Evolutionary conservation across 2,888 invertebrate species (phyloP).

Genomic region (Calameuta pallipes): DNA sequence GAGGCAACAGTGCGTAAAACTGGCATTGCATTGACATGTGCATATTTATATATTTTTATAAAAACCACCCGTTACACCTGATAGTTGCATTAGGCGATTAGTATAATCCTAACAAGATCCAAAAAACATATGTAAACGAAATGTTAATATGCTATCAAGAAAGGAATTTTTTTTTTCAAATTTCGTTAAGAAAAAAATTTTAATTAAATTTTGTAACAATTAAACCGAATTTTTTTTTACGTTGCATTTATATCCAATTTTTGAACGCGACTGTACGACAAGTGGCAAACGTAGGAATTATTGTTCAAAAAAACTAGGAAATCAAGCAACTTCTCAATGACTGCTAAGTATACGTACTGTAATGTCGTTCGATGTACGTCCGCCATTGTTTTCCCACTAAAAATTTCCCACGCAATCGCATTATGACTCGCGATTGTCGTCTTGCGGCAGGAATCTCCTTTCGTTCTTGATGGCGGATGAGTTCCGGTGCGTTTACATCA

Average conservation of each 20-base stretch:
- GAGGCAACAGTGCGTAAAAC: neutral
- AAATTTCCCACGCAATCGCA: neutral
- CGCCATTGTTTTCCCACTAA: neutral
- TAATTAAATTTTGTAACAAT: too few relatives aligned
- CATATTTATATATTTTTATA: neutral
- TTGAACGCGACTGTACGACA: neutral
- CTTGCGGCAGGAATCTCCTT: neutral
- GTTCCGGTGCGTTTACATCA: neutral
- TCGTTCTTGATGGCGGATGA: neutral
- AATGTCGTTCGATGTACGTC: constrained; percentile 13
- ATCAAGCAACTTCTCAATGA: neutral
- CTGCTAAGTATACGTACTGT: neutral
- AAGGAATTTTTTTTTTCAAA: rapidly evolving
- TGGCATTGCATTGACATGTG: neutral
- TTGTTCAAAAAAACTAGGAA: neutral
- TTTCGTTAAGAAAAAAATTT: neutral
- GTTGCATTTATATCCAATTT: neutral
- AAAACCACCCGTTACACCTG: neutral
- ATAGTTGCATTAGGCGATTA: neutral
- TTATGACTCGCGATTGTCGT: neutral
- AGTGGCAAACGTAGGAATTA: neutral
- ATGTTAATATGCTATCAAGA: too few relatives aligned
- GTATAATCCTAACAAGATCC: neutral
- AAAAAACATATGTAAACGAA: too few relatives aligned
- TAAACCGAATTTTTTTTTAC: neutral